Percentiles rank a stretch among this genome's conserved stretches.
Conservation (phyloP, 2,888 invertebrate species). For the Drosophila neonasuta region DNA sequence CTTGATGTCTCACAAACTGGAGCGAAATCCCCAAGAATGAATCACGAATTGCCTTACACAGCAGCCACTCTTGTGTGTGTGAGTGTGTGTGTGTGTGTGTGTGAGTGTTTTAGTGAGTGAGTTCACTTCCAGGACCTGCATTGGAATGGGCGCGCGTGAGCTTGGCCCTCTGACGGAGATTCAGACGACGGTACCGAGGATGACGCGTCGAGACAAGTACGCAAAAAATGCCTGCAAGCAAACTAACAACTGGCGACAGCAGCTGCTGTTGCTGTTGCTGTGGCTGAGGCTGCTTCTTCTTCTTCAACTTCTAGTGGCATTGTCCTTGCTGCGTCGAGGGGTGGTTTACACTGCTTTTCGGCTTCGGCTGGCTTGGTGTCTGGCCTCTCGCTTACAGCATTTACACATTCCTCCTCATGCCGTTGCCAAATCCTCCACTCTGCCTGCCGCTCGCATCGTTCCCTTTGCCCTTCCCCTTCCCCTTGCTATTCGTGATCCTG, state of each 20-base stretch:
- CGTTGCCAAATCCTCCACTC: neutral
- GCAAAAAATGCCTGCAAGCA: constrained; percentile 73
- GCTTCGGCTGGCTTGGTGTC: constrained; percentile 23
- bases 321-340: constrained; percentile 54
- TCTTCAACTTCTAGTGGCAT: constrained; percentile 9
- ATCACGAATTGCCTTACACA: constrained; percentile 52
- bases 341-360: constrained; percentile 63
- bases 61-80: constrained; percentile 21
- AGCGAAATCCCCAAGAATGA: constrained; percentile 46
- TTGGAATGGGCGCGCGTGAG: constrained; percentile 68
- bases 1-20: constrained; percentile 18
- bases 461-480: constrained; percentile 7
- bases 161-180: constrained; percentile 49
- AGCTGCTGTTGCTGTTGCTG: constrained; percentile 36
- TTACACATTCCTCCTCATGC: constrained; percentile 48
- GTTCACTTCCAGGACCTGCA: constrained; percentile 34
- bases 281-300: constrained; percentile 30
- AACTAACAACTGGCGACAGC: constrained; percentile 54
- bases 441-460: constrained; percentile 1
- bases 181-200: constrained; percentile 41
- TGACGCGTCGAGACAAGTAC: constrained; percentile 72
- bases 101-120: neutral
- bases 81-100: neutral
- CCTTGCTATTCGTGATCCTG: neutral
- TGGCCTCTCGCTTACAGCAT: constrained; percentile 57